These are phyloP conservation scores for Tiliacea aurago DNA, from an alignment of 2,888 invertebrate species.

Conservation along the genomic window DNA sequence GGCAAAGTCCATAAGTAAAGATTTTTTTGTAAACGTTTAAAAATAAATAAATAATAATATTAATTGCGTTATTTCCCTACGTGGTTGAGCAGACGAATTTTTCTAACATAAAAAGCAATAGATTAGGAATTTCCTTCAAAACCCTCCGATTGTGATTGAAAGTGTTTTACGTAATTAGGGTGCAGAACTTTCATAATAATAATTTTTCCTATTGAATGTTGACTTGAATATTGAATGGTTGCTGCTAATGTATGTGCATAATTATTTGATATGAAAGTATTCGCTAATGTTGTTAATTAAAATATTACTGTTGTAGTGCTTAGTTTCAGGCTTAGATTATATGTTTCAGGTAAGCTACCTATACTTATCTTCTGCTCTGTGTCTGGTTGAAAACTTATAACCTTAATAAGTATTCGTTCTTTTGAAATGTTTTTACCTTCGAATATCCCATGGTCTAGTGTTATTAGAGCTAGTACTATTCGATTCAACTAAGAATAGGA, in stretches of 20 bases:
- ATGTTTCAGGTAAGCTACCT: neutral
- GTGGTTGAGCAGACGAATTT: too few relatives aligned
- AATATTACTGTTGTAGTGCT: neutral
- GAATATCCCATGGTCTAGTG: conserved; percentile 17
- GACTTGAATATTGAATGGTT: neutral
- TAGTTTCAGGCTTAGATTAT: too few relatives aligned
- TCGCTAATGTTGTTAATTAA: neutral
- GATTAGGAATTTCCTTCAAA: too few relatives aligned
- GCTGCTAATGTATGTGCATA: too few relatives aligned
- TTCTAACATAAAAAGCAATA: too few relatives aligned
- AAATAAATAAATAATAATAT: too few relatives aligned
- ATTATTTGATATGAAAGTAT: neutral
- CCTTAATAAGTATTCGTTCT: neutral
- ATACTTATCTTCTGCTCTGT: neutral
- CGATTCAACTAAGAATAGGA: too few relatives aligned
- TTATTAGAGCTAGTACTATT: conserved; percentile 11
- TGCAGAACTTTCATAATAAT: neutral
- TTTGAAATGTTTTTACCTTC: neutral
- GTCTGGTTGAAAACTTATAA: neutral
- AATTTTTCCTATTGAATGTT: neutral
- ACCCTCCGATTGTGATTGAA: too few relatives aligned
- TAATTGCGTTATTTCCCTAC: too few relatives aligned
- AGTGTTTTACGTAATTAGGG: too few relatives aligned
- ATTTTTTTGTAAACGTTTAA: too few relatives aligned
- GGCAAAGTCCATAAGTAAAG: too few relatives aligned